These are phyloP conservation scores for Pelusios castaneus DNA, from an alignment of 2,113 vertebrate species.

Conservation along the genomic window DNA sequence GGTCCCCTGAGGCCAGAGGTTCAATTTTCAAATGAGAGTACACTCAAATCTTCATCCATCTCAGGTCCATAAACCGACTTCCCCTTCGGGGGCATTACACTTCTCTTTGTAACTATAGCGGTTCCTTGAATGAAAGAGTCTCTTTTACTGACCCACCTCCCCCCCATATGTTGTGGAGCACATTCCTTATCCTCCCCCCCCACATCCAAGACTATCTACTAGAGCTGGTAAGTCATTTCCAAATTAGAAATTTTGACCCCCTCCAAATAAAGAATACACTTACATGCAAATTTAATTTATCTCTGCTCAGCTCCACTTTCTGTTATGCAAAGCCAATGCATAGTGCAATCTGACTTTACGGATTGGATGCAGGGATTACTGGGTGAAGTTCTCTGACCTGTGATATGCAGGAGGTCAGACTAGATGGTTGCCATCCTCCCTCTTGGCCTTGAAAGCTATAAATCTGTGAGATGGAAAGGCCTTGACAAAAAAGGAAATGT, in stretches of 20 bases:
- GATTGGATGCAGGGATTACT: background rate
- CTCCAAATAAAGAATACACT: background rate
- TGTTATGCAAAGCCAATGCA: background rate
- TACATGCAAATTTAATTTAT: background rate
- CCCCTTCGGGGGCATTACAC: background rate
- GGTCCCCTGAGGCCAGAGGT: background rate
- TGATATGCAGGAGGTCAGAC: background rate
- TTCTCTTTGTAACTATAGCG: too few relatives aligned
- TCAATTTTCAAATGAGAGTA: background rate
- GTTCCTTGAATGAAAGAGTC: too few relatives aligned
- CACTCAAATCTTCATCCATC: background rate
- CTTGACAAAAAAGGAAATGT: background rate
- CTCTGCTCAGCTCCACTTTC: rapidly evolving
- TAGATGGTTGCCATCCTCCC: background rate
- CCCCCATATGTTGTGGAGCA: background rate
- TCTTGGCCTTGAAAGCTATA: background rate
- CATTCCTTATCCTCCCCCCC: background rate
- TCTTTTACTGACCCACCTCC: rapidly evolving
- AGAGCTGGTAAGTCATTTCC: background rate
- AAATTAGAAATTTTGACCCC: rapidly evolving
- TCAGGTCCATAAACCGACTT: background rate
- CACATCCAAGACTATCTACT: too few relatives aligned
- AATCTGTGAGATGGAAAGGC: background rate
- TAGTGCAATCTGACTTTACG: background rate
- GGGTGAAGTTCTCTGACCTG: background rate